Evolutionary conservation across 2,113 vertebrate species (phyloP), one percentile per base, ranked within the genome.

Genomic region (Heterotilapia buettikoferi): DNA sequence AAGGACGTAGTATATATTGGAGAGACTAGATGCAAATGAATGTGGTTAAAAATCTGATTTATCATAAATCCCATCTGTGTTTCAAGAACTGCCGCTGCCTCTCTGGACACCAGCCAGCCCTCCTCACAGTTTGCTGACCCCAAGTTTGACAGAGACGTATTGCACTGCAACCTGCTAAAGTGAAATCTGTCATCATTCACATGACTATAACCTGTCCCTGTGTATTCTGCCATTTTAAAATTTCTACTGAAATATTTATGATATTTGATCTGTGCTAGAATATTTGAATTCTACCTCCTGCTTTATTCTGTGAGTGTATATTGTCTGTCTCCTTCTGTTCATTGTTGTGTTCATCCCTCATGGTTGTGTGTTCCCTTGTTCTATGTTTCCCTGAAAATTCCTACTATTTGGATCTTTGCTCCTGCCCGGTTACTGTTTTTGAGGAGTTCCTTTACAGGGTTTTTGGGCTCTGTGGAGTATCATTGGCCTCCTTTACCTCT

Each of bases 41-140:
- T 73, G 18, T 56, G 87, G 73, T 40, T 82, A 68, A 82, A 38
- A 33, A 56, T 88, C 56, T 53, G 87, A 90, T 88, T 40, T 52
- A 86, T 90, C 88, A 88, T 92, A 86, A 90, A 90, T 86, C 85
- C 66, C 85, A 90, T 80, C 79, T 86, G 83, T 50, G 76, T 86
- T 83, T 86, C 82, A 88, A 56, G 76, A 88, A 84, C 82, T 82
- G 84, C 79, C n/a, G 71, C 86, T 36, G 82, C 82, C 56, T 84
- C 16, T 59, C 84, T 92, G 88, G 81, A 90, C 73, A 24, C 33
- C 54, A 79, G 86, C 86, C 90, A 84, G 40, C 45, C 53, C 29
- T 36, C 68, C 82, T 80, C 24, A 29, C 33, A 13, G 26, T 76
- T 80, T 71, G 56, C 31, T 4, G 33, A 13, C 45, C 80, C 14